phyloP scores from a whole-genome alignment of 2,113 vertebrate genomes.

The Elephantulus edwardii region DNA sequence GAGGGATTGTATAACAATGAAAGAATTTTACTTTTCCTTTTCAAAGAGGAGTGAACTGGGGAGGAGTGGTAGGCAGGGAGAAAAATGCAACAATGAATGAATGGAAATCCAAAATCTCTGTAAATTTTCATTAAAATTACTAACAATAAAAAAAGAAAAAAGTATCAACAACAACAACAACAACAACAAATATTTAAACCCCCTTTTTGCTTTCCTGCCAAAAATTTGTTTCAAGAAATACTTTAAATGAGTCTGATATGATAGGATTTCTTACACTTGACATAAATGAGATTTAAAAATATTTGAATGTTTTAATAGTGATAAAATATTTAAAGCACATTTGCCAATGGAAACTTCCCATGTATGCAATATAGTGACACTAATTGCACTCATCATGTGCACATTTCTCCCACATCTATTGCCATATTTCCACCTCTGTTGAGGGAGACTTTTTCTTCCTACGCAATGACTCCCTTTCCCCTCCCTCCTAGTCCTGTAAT shows the following conservation, averaged over 20 bases:
- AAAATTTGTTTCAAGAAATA: not conserved
- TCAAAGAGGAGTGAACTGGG: too few relatives aligned
- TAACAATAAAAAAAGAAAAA: too few relatives aligned
- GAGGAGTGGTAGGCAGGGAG: too few relatives aligned
- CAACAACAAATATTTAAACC: conserved; percentile 21
- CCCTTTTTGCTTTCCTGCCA: not conserved
- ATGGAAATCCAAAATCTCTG: too few relatives aligned
- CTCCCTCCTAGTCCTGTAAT: not conserved
- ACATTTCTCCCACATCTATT: not conserved
- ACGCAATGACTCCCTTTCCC: not conserved
- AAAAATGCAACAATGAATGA: too few relatives aligned
- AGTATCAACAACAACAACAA: too few relatives aligned
- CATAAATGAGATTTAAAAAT: conserved; percentile 39
- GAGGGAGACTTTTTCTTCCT: not conserved
- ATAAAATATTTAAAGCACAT: not conserved
- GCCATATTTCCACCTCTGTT: not conserved
- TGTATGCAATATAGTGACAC: not conserved
- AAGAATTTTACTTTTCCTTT: too few relatives aligned
- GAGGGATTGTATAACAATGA: too few relatives aligned
- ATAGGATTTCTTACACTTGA: conserved; percentile 47
- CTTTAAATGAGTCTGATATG: conserved; percentile 25
- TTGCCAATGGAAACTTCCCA: not conserved
- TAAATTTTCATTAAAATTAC: too few relatives aligned
- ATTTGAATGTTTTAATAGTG: not conserved
- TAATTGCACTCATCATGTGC: not conserved